Percentiles rank a stretch among this genome's conserved stretches.
These are phyloP conservation scores for Syritta pipiens DNA, from an alignment of 2,888 invertebrate genomes.

Conservation along the genomic window DNA sequence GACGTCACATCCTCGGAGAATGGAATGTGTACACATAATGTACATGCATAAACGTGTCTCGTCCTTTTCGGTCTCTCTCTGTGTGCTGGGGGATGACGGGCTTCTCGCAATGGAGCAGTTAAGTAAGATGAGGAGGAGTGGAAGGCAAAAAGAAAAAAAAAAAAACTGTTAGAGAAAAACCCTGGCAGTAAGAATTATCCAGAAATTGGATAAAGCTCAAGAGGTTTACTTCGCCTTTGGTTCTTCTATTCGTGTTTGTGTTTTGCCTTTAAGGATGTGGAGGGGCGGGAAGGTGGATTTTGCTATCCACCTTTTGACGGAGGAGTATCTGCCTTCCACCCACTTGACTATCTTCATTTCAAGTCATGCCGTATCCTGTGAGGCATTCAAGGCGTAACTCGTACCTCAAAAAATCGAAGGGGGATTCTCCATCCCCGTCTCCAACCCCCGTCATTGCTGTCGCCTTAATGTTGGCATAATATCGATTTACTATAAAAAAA, in stretches of 20 bases:
- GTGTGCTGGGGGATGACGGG: neutral
- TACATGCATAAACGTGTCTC: constrained; percentile 9
- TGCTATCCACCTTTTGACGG: constrained; percentile 22
- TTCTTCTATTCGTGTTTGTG: constrained; percentile 29
- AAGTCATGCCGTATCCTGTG: constrained; percentile 33
- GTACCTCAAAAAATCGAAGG: constrained; percentile 14
- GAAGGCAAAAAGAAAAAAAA: constrained; percentile 14
- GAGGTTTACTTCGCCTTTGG: constrained; percentile 55
- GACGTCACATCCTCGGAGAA: constrained; percentile 63
- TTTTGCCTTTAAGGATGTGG: constrained; percentile 19
- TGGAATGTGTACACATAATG: constrained; percentile 35
- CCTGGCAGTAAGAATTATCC: constrained; percentile 56
- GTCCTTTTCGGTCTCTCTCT: too few relatives aligned
- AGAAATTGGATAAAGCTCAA: constrained; percentile 67
- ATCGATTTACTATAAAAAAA: constrained; percentile 65
- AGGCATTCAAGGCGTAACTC: constrained; percentile 15
- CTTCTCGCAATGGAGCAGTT: constrained; percentile 41
- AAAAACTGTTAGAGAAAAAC: constrained; percentile 21
- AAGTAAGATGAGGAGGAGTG: constrained; percentile 59
- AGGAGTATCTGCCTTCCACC: constrained; percentile 40
- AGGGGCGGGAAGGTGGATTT: neutral
- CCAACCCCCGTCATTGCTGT: neutral
- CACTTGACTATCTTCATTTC: constrained; percentile 47
- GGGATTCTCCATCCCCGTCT: too few relatives aligned
- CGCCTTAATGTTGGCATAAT: constrained; percentile 58